These are phyloP conservation scores for Protomyctophum bolini DNA, from an alignment of 2,113 vertebrate genomes.

Conservation along the genomic window DNA sequence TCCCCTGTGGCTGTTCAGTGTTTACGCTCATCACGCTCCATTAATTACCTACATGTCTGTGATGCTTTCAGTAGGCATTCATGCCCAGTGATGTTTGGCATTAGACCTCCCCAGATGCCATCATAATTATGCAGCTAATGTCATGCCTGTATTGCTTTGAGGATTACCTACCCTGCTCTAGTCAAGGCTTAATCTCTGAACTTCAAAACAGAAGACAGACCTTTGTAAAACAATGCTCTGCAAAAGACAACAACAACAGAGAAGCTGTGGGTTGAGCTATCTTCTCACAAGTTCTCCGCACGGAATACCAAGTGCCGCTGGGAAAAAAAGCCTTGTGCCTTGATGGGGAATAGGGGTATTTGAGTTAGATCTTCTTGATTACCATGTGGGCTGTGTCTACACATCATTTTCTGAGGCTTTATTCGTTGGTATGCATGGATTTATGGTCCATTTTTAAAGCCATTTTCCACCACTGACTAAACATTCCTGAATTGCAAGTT, in stretches of 20 bases:
- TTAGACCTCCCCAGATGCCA: constrained; percentile 57
- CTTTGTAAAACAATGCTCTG: constrained; percentile 65
- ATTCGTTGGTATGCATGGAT: constrained; percentile 34
- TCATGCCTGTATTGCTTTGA: constrained; percentile 64
- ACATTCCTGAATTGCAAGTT: too few species aligned
- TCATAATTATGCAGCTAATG: constrained; percentile 61
- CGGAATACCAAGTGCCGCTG: constrained; percentile 73
- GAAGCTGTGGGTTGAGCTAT: constrained; percentile 56
- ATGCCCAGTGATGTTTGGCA: constrained; percentile 48
- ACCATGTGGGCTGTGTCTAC: constrained; percentile 50
- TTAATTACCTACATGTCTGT: constrained; percentile 75
- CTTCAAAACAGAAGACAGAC: constrained; percentile 72
- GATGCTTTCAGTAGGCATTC: constrained; percentile 30
- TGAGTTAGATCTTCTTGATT: constrained; percentile 75
- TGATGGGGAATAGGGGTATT: constrained; percentile 76
- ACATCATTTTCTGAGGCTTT: constrained; percentile 40
- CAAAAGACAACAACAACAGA: constrained; percentile 40
- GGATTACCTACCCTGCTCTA: constrained; percentile 45
- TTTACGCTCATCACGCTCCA: constrained; percentile 67
- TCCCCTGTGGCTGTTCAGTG: constrained; percentile 58
- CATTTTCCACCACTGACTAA: too few species aligned
- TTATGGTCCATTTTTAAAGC: too few species aligned
- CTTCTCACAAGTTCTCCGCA: constrained; percentile 64
- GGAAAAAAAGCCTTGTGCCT: constrained; percentile 72
- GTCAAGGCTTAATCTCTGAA: constrained; percentile 61